Conservation (phyloP, 2,888 invertebrate genomes). For the Lasioglossum zephyrum region DNA sequence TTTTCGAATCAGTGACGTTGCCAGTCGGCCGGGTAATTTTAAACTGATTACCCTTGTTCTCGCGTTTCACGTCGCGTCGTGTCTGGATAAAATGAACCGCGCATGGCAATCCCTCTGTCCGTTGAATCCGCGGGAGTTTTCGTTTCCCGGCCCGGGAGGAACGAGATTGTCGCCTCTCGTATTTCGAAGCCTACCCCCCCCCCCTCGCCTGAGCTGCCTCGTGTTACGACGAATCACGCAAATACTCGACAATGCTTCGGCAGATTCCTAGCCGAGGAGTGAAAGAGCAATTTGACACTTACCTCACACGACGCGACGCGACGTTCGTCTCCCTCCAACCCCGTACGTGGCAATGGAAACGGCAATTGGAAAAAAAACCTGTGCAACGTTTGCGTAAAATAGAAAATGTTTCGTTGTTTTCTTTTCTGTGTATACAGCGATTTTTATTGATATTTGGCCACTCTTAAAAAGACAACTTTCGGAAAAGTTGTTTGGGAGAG, state of each 20-base stretch:
- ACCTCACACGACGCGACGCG: neutral
- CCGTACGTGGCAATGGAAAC: neutral
- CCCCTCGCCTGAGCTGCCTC: neutral
- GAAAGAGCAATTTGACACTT: constrained; percentile 5
- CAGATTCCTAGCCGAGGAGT: neutral
- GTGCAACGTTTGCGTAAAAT: neutral
- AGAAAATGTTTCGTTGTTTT: neutral
- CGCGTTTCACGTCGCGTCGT: constrained; percentile 7
- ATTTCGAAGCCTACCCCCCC: constrained; percentile 16
- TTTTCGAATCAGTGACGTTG: neutral
- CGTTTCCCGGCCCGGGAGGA: neutral
- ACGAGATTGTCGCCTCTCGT: constrained; percentile 8
- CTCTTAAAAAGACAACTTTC: no score
- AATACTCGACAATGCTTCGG: constrained; percentile 24
- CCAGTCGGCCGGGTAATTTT: constrained; percentile 1
- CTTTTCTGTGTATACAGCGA: no score
- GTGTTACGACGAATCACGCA: constrained; percentile 25
- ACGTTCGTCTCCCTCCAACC: neutral
- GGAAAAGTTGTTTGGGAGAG: no score
- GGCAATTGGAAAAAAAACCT: neutral
- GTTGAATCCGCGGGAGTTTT: constrained; percentile 8
- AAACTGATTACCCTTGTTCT: constrained; percentile 19
- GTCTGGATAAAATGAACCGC: neutral
- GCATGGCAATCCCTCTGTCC: constrained; percentile 12
- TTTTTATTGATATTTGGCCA: no score